Base-by-base conservation (phyloP, 2,888 invertebrate species). In the Rosalia funebris region DNA sequence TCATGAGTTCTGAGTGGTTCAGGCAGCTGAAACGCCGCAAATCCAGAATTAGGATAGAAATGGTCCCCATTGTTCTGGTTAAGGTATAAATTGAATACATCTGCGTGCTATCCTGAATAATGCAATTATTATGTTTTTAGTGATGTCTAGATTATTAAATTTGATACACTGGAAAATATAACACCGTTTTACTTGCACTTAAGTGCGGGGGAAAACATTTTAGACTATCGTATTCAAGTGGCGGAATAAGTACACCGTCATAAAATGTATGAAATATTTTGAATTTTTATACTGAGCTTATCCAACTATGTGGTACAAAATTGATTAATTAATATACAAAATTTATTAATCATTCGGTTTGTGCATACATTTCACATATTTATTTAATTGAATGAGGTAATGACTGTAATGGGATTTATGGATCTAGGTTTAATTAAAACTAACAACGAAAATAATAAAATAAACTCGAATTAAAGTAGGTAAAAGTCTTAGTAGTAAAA, bases 1-100 rank as follows among this genome's bases (percentile, higher is more conserved):
- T 79, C 79, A 79, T 79, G 79, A 79, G 77, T 71, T 71, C 71
- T 74, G 77, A 77, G 77, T 77, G 78, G 77, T 78, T 79, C 77
- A 77, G 77, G 76, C 75, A 69, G 74, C 74, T 73, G 74, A 70
- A 77, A 73, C 72, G 75, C 77, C 76, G 75, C 78, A 78, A 77
- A 77, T 78, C 78, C 71, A 74, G 77, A 79, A 79, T 79, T 78
- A 78, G 79, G 78, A 77, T 76, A 70, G 76, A 75, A 77, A 77
- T 72, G 74, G 74, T 70, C 71, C 69, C 73, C 71, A 74, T 75
- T 76, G 75, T 76, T 76, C 75, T 75, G 71, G 70, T 69, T 68
- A 68, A 71, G 72, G 72, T 73, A 64, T 62, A 68, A 72, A 74
- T 72, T 72, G 71, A 71, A 69, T 70, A 71, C 71, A 72, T 69